Percentiles rank a stretch among this genome's conserved stretches.
Evolutionary conservation across 2,797 vertebrate species (phyloP).

Genomic region (Eurystomus glaucurus): DNA sequence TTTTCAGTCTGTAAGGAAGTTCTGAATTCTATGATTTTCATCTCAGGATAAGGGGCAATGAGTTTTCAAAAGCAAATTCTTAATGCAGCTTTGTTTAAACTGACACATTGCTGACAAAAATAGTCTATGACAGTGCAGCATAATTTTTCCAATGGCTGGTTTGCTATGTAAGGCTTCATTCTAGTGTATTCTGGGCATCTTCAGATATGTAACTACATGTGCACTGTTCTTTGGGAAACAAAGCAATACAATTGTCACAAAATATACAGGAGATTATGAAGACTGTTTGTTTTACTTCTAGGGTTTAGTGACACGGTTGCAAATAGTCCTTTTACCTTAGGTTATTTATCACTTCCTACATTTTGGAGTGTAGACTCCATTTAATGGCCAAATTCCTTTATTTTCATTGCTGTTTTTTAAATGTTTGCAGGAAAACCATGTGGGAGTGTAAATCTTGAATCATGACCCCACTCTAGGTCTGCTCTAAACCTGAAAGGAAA

Average conservation of each 20-base stretch:
- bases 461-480: not conserved
- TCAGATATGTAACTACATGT: not conserved
- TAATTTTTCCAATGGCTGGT: not conserved
- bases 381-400: not conserved
- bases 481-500: not conserved
- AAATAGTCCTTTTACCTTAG: not conserved
- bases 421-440: not conserved
- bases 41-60: not conserved
- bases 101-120: not conserved
- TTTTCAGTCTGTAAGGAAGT: not conserved
- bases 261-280: not conserved
- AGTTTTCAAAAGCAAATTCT: not conserved
- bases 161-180: not conserved
- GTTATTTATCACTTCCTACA: not conserved
- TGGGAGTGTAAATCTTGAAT: not conserved
- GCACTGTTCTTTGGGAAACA: not conserved
- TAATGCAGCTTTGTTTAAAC: not conserved
- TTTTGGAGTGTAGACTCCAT: not conserved
- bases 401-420: not conserved
- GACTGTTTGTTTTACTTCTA: not conserved
- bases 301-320: not conserved
- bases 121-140: not conserved
- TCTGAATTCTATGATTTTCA: not conserved
- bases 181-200: not conserved
- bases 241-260: not conserved